Base-by-base conservation (phyloP, 2,797 vertebrate species). In the Naso thynnoides region DNA sequence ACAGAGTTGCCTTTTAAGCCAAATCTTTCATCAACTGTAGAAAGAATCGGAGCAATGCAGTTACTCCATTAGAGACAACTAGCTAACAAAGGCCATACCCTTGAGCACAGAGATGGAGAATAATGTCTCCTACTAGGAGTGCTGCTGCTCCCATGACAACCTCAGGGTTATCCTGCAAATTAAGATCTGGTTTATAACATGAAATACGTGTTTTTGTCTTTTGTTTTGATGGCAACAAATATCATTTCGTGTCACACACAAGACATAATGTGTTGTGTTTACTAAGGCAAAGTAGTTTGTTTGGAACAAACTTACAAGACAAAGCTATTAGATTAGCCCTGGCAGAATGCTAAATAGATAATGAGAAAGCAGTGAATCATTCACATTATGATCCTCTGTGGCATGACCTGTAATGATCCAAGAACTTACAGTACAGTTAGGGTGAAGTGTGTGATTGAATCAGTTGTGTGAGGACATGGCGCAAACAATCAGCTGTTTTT, bases 51-150 rank as follows among this genome's bases (percentile, higher is more conserved):
- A 71, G 60, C 44, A 67, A 75, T 38, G 23, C 47, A 73, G 55
- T 82, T 55, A 68, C 57, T 59, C 38, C 64, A 86, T 85, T 70
- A 57, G 55, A 23, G 23, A 41, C 33, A 31, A 57, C 55, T 33
- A 62, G 31, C 50, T 50, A 42, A 67, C 78, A 76, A 79, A 81
- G 73, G 36, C 61, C 61, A 8, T 39, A 63, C 53, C 70, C 79
- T 82, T 63, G 70, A 75, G 70, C 73, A 55, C 14, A 11, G 9
- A 61, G 55, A 57, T 57, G 49, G 29, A 67, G 67, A 65, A 71
- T 52, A 59, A 68, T 63, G 83, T 63, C 68, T 71, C 63, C 73
- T 60, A 77, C 79, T 81, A 79, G 82, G 3, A 21, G 41, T 38
- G 44, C 48, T 52, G 9, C 56, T 14, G 81, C 61, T 83, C 16